These are phyloP conservation scores for Pelagia noctiluca DNA, from an alignment of 30 jellyfish, hydroid and myxozoan genomes.

Conservation along the genomic window DNA sequence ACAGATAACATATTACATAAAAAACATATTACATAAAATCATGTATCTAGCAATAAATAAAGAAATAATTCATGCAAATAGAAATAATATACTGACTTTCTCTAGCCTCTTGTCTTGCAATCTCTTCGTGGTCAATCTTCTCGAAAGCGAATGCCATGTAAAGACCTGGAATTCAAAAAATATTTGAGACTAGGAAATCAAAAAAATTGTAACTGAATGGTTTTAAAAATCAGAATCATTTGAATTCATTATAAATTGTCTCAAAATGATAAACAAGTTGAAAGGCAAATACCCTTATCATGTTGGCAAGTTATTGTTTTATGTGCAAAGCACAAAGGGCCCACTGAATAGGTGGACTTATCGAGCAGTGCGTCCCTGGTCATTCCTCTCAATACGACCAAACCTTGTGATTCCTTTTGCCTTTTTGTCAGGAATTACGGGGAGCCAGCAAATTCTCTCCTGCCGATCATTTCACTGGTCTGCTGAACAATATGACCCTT, in stretches of 20 bases:
- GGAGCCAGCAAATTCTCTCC: too few species aligned
- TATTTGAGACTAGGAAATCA: not conserved
- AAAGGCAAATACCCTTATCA: not conserved
- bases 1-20: too few species aligned
- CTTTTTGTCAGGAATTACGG: too few species aligned
- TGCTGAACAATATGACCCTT: not conserved
- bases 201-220: not conserved
- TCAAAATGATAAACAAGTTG: not conserved
- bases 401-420: too few species aligned
- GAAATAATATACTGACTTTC: slow-evolving; percentile 1
- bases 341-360: too few species aligned
- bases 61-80: not conserved
- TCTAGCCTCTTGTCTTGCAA: slow-evolving; percentile 46
- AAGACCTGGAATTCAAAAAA: slow-evolving; percentile 46
- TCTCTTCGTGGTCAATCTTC: slow-evolving; percentile 79
- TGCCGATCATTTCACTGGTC: not conserved
- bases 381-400: too few species aligned
- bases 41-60: not conserved
- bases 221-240: not conserved
- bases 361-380: too few species aligned
- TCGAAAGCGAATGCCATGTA: slow-evolving; percentile 96
- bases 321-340: too few species aligned
- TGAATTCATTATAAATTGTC: not conserved
- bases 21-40: too few species aligned
- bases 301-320: too few species aligned